Percentiles rank a stretch among this genome's conserved stretches.
phyloP scores from a whole-genome alignment of 2,113 vertebrate species.

The Ciconia maguari region DNA sequence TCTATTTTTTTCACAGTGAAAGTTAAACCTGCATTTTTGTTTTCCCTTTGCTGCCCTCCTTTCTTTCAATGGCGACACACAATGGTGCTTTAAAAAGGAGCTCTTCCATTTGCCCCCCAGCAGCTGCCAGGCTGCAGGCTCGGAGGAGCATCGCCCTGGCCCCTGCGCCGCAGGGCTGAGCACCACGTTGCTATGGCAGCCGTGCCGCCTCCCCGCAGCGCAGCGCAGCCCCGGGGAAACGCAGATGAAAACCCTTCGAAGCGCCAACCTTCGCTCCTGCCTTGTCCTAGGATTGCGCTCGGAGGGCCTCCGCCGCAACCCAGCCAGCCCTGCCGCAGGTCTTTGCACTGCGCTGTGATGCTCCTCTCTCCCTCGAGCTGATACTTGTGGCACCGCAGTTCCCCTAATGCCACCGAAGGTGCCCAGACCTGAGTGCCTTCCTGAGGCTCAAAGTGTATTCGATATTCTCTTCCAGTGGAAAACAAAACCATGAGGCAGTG shows the following conservation, averaged over 20 bases:
- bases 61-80: not conserved
- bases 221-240: not conserved
- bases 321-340: not conserved
- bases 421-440: not conserved
- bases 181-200: constrained; percentile 67
- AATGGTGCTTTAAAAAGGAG: not conserved
- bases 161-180: constrained; percentile 15
- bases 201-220: not conserved
- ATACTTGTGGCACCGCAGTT: not conserved
- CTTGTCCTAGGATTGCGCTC: not conserved
- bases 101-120: not conserved
- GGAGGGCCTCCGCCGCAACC: not conserved
- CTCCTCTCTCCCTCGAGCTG: not conserved
- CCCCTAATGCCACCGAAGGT: not conserved
- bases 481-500: not conserved
- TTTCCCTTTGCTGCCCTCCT: not conserved
- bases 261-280: not conserved
- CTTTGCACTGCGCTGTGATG: not conserved
- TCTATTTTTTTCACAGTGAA: not conserved
- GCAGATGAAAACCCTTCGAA: not conserved
- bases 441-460: not conserved
- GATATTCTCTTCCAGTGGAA: not conserved
- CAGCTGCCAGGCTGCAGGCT: not conserved
- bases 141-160: not conserved
- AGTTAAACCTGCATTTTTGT: not conserved